These are phyloP conservation scores for Euthynnus affinis DNA, from an alignment of 2,797 vertebrate genomes.

Conservation along the genomic window DNA sequence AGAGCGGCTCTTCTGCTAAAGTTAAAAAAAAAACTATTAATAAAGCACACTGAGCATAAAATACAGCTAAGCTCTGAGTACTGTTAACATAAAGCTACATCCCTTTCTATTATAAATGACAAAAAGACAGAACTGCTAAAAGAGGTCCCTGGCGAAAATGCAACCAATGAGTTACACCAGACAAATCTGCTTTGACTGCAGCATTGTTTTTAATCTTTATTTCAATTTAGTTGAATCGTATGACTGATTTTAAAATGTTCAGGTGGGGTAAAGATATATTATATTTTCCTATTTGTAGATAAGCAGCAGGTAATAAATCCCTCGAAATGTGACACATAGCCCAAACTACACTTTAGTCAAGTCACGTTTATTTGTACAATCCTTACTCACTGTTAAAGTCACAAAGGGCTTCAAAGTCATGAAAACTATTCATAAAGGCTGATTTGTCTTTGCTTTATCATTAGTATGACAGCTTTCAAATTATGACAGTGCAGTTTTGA, in stretches of 20 bases:
- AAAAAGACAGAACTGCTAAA: constrained; percentile 10
- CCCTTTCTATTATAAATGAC: constrained; percentile 7
- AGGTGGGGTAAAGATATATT: not conserved
- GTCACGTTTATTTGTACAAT: constrained; percentile 11
- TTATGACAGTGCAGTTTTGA: constrained; percentile 37
- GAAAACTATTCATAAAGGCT: constrained; percentile 42
- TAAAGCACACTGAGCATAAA: constrained; percentile 55
- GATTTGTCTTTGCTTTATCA: constrained; percentile 43
- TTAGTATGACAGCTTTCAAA: constrained; percentile 45
- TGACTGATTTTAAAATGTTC: not conserved
- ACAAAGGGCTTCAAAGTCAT: constrained; percentile 46
- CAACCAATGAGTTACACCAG: not conserved
- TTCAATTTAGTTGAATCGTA: not conserved
- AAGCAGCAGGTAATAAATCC: not conserved
- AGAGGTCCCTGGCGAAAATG: not conserved
- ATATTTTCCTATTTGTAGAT: not conserved
- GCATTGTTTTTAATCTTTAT: not conserved
- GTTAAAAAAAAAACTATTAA: constrained; percentile 41
- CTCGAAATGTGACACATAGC: constrained; percentile 3
- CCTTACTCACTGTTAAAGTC: constrained; percentile 9
- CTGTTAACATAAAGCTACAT: constrained; percentile 34
- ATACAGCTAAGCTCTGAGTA: constrained; percentile 49
- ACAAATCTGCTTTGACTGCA: not conserved
- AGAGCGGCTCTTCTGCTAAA: constrained; percentile 46
- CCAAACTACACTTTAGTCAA: not conserved